Percentiles rank a stretch among this genome's conserved stretches.
Evolutionary conservation across 1,140 invertebrate genomes (phyloP).

Genomic region (Drosophila varians): DNA sequence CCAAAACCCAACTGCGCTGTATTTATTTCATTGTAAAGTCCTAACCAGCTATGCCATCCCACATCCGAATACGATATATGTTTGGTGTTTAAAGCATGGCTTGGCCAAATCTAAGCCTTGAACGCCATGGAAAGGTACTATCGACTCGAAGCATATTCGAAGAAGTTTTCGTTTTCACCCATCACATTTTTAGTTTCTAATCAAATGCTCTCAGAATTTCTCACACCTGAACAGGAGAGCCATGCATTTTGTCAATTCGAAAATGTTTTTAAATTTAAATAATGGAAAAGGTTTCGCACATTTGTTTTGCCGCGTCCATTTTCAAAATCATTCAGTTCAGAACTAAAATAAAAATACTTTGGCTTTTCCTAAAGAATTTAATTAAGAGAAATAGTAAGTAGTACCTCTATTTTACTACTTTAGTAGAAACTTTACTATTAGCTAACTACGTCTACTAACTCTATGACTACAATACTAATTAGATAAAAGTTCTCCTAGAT

Average conservation of each 20-base stretch:
- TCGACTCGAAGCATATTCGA: background rate
- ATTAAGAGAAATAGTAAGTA: background rate
- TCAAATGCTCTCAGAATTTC: background rate
- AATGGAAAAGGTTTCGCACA: constrained; percentile 37
- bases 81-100: constrained; percentile 49
- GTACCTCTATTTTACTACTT: constrained; percentile 8
- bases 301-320: constrained; percentile 66
- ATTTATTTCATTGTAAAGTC: constrained; percentile 45
- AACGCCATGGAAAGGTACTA: constrained; percentile 33
- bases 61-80: constrained; percentile 1
- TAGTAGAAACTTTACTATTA: constrained; percentile 9
- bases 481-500: constrained; percentile 33
- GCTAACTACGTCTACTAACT: constrained; percentile 16
- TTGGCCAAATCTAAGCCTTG: constrained; percentile 54
- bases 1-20: constrained; percentile 67
- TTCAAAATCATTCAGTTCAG: background rate
- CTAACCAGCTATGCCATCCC: constrained; percentile 26
- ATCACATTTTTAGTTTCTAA: constrained; percentile 16
- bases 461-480: constrained; percentile 9
- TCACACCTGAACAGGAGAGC: constrained; percentile 40
- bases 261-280: background rate
- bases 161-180: constrained; percentile 11
- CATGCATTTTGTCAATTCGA: constrained; percentile 60
- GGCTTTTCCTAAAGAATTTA: background rate
- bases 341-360: too few species aligned